phyloP scores from a whole-genome alignment of 2,888 invertebrate genomes.

The Drosophila bunnanda region DNA sequence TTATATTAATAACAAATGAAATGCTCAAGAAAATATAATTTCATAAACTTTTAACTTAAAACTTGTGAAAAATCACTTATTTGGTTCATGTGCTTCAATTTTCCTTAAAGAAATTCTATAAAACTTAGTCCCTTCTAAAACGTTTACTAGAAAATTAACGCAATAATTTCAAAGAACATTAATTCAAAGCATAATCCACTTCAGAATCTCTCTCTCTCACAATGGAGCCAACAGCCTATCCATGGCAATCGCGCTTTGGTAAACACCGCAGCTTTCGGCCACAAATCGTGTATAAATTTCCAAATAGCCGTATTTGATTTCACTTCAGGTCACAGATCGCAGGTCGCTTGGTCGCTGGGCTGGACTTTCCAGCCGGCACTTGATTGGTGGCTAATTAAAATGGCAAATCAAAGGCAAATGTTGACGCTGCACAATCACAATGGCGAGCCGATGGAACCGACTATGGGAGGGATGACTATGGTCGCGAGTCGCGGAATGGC shows the following conservation, averaged over 20 bases:
- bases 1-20: too few species aligned
- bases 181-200: not conserved
- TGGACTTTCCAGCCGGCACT: conserved; percentile 24
- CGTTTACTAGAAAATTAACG: fast-evolving
- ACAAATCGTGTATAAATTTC: conserved; percentile 2
- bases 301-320: conserved; percentile 13
- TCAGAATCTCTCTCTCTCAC: not conserved
- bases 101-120: not conserved
- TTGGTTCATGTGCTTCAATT: not conserved
- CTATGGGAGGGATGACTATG: conserved; percentile 1
- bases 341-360: not conserved
- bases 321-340: conserved; percentile 4
- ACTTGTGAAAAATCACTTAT: not conserved
- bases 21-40: not conserved
- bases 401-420: conserved; percentile 74
- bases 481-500: not conserved
- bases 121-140: not conserved
- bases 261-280: conserved; percentile 6
- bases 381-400: conserved; percentile 78
- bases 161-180: not conserved
- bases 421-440: conserved; percentile 63
- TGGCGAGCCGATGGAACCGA: conserved; percentile 21
- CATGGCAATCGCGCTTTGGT: not conserved
- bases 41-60: not conserved
- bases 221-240: not conserved